phyloP scores from a whole-genome alignment of 2,888 invertebrate genomes.

The Eupithecia vulgata region DNA sequence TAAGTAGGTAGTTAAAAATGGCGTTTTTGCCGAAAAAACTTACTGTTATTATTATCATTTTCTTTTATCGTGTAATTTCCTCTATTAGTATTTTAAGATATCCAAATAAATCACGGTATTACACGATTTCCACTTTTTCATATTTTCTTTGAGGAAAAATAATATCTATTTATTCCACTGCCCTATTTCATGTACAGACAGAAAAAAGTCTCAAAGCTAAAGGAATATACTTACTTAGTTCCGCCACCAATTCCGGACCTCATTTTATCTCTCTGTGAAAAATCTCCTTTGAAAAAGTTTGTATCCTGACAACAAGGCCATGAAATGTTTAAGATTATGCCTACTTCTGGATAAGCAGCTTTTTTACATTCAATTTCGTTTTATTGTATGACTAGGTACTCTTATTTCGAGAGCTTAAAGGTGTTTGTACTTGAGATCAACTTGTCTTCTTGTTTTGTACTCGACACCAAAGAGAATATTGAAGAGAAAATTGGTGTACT shows the following conservation, averaged over 20 bases:
- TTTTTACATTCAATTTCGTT: not conserved
- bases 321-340: not conserved
- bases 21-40: no score
- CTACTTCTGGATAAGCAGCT: not conserved
- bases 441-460: not conserved
- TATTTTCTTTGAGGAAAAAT: not conserved
- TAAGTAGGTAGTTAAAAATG: not conserved
- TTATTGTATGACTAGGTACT: not conserved
- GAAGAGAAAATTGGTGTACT: no score
- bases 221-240: conserved; percentile 20
- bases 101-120: not conserved
- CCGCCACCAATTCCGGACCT: conserved; percentile 15
- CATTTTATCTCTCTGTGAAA: conserved; percentile 18
- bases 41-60: no score
- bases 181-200: conserved; percentile 13
- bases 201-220: conserved; percentile 20
- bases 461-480: no score
- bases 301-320: conserved; percentile 19
- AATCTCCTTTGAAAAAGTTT: conserved; percentile 19
- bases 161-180: not conserved
- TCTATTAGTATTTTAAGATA: not conserved
- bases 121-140: not conserved
- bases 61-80: not conserved
- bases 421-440: not conserved
- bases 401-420: not conserved